Evolutionary conservation across 2,888 invertebrate genomes (phyloP).

Genomic region (Hoplodrina ambigua): DNA sequence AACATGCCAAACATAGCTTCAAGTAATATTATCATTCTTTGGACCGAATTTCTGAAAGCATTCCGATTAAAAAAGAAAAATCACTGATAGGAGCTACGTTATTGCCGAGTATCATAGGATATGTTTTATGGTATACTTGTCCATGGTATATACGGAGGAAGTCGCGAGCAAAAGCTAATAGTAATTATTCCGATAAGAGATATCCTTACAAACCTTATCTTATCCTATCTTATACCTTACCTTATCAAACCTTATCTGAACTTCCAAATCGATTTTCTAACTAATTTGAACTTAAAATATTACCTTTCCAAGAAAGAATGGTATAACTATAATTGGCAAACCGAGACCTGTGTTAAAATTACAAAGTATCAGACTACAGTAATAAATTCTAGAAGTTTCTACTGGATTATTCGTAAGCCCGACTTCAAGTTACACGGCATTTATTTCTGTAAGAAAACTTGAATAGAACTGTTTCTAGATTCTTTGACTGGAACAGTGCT

Average conservation of each 20-base stretch:
- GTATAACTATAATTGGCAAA: slow-evolving; percentile 34
- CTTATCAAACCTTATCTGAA: too few species aligned
- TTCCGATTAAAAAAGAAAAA: too few species aligned
- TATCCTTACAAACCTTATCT: neutral
- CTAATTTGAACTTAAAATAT: slow-evolving; percentile 28
- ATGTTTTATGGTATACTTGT: too few species aligned
- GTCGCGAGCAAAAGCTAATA: neutral
- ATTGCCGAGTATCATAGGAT: too few species aligned
- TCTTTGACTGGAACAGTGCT: slow-evolving; percentile 44
- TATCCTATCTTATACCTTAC: too few species aligned
- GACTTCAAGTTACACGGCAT: slow-evolving; percentile 37
- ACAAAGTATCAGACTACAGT: slow-evolving; percentile 44
- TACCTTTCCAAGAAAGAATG: slow-evolving; percentile 9
- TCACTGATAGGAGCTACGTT: too few species aligned
- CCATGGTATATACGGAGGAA: too few species aligned
- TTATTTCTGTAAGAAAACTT: slow-evolving; percentile 42
- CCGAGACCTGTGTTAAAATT: slow-evolving; percentile 44
- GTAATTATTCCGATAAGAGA: neutral
- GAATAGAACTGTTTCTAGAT: slow-evolving; percentile 37
- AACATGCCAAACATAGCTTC: too few species aligned
- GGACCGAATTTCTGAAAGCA: too few species aligned
- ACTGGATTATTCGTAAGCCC: slow-evolving; percentile 48
- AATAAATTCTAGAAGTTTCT: slow-evolving; percentile 55
- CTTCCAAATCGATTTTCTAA: slow-evolving; percentile 4
- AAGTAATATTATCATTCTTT: too few species aligned